A percentile compares a stretch with the other conserved stretches of the same genome.
phyloP scores from a whole-genome alignment of 1,140 invertebrate species.

The Ditylenchus dipsaci region DNA sequence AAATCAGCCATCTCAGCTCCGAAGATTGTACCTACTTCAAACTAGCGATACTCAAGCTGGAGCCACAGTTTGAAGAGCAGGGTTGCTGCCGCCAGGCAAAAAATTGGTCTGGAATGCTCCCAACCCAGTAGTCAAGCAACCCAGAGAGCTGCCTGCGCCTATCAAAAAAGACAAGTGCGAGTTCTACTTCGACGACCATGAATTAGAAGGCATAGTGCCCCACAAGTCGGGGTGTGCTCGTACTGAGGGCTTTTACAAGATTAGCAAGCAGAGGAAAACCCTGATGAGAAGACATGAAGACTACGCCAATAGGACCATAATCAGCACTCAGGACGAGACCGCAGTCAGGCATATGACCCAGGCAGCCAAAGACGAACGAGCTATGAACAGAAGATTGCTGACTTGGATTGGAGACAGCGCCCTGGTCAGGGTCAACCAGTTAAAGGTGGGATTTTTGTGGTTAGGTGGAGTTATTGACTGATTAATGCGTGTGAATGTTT shows the following conservation, averaged over 20 bases:
- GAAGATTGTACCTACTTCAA: neutral
- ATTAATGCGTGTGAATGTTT: no score
- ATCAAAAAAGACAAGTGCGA: conserved; percentile 1
- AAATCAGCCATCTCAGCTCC: neutral
- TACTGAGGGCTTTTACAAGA: conserved; percentile 14
- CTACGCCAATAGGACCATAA: conserved; percentile 3
- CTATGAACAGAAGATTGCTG: conserved; percentile 1
- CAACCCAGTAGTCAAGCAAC: neutral
- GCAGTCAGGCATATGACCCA: conserved; percentile 15
- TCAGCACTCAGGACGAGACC: conserved; percentile 23
- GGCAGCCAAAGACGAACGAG: conserved; percentile 20
- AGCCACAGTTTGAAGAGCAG: neutral
- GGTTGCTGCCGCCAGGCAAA: neutral
- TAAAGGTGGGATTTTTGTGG: no score
- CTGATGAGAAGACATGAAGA: conserved; percentile 16
- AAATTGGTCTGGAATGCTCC: neutral
- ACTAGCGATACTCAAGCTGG: neutral
- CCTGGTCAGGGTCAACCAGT: neutral
- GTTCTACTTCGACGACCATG: conserved; percentile 22
- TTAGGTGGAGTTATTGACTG: no score
- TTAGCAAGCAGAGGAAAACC: conserved; percentile 10
- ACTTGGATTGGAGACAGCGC: neutral
- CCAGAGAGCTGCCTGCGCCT: conserved; percentile 1
- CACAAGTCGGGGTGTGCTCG: conserved; percentile 17
- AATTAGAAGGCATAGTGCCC: conserved; percentile 22